phyloP scores from a whole-genome alignment of 2,888 invertebrate genomes.

The Pogonocherus hispidulus region DNA sequence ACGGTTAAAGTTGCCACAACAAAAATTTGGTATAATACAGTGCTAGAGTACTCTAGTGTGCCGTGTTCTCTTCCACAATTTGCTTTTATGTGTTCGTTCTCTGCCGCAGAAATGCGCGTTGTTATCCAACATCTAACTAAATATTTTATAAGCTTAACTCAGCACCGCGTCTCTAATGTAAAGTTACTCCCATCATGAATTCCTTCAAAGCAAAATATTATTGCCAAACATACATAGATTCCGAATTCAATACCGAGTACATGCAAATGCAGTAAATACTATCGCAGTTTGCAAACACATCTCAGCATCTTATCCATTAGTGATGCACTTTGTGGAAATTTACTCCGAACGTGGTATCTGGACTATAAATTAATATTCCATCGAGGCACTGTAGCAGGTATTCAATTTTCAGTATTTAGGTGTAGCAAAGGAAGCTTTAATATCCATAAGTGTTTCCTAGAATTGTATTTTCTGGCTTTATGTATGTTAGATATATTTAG shows the following conservation, averaged over 20 bases:
- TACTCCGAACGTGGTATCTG: constrained; percentile 3
- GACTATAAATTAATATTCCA: constrained; percentile 19
- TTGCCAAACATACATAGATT: neutral
- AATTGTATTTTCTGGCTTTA: constrained; percentile 9
- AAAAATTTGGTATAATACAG: too few species aligned
- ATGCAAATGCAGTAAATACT: constrained; percentile 46
- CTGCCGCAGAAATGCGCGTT: too few species aligned
- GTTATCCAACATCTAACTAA: too few species aligned
- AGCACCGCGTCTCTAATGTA: neutral
- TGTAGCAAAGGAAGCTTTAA: constrained; percentile 15
- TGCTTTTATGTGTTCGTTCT: too few species aligned
- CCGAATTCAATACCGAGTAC: constrained; percentile 11
- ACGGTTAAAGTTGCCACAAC: too few species aligned
- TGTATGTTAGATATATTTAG: constrained; percentile 1
- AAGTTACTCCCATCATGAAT: neutral
- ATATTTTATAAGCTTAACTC: constrained; percentile 8
- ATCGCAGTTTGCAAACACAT: constrained; percentile 44
- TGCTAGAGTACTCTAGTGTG: too few species aligned
- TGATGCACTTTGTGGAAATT: constrained; percentile 45
- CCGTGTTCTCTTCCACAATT: too few species aligned
- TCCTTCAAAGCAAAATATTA: neutral
- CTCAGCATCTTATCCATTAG: constrained; percentile 44
- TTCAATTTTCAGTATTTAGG: constrained; percentile 20
- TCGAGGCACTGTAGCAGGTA: constrained; percentile 4
- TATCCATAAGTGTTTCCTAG: constrained; percentile 20